A percentile compares a stretch with the other conserved stretches of the same genome.
phyloP scores from a whole-genome alignment of 2,888 invertebrate genomes.

The Melanchra persicariae region DNA sequence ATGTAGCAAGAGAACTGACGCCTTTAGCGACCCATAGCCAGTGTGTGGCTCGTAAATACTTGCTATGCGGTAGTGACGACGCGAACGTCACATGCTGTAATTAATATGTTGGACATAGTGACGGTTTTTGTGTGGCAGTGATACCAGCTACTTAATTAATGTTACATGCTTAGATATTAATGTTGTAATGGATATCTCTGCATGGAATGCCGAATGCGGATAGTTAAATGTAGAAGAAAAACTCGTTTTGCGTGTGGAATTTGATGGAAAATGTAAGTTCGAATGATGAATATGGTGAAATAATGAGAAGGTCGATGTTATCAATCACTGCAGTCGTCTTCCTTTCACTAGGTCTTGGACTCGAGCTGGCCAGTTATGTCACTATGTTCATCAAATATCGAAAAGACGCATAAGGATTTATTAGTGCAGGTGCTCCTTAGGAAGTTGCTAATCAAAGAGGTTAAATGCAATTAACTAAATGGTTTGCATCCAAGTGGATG shows the following conservation, averaged over 20 bases:
- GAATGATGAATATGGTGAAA: background rate
- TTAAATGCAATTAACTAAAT: constrained; percentile 1
- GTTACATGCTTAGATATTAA: constrained; percentile 22
- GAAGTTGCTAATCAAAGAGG: background rate
- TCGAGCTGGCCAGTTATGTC: background rate
- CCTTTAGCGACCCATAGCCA: too few relatives aligned
- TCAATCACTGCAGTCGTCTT: background rate
- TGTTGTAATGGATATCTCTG: constrained; percentile 23
- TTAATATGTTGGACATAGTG: constrained; percentile 29
- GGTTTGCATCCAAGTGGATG: background rate
- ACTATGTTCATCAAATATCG: background rate
- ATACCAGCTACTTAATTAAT: constrained; percentile 4
- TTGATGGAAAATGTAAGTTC: background rate
- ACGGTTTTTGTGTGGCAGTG: constrained; percentile 10
- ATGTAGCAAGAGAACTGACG: too few relatives aligned
- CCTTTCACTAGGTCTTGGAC: background rate
- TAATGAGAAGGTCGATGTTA: too few relatives aligned
- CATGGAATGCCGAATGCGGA: constrained; percentile 1
- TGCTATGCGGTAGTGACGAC: constrained; percentile 10
- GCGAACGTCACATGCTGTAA: background rate
- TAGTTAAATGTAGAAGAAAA: background rate
- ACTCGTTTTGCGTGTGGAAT: constrained; percentile 3
- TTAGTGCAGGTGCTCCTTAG: background rate
- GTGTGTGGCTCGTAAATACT: constrained; percentile 7
- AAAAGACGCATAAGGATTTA: background rate